Base-by-base conservation (phyloP, 2,797 vertebrate species). In the Ara ararauna region DNA sequence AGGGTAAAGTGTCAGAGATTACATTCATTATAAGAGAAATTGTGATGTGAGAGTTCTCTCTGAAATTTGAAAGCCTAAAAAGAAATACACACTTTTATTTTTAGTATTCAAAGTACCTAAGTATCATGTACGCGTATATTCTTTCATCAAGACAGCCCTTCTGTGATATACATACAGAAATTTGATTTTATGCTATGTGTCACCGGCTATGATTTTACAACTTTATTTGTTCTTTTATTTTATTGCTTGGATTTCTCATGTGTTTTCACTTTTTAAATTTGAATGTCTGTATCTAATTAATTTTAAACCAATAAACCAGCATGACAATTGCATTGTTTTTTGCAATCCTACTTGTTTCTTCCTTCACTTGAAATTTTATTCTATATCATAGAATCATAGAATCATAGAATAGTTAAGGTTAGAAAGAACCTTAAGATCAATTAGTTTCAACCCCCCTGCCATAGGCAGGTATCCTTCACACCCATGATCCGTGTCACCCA, bases 81-180 rank as follows among this genome's bases (percentile, higher is more conserved):
- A 45, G 2, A 51, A 56, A 50, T 40, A 7, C 0, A 11, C 30
- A 22, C 1, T 23, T 36, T 23, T 29, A 5, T 21, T 3, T 0
- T 23, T 51, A 18, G 36, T 65, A 62, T 10, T 50, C 65, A 9
- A 60, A 50, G 13, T 45, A 42, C 3, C 2, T 44, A 44, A 38
- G 4, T 40, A 16, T 38, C 16, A 30, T 32, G 21, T 29, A 21
- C 1, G 10, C 22, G 1, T 29, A 7, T 21, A 45, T 60, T 40
- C 23, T 9, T 74, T 81, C 53, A 42, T 1, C 2, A n/a, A 23
- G 26, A 53, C 21, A 72, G 13, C 6, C 91, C 1, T 75, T 68
- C 45, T 58, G 11, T 68, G 19, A 50, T 45, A 40, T 9, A 50
- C 3, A 27, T 58, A 16, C 0, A 10, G 8, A 48, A 61, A 60